phyloP scores from a whole-genome alignment of 2,797 vertebrate genomes.

The Amblyopsis hoosieri region DNA sequence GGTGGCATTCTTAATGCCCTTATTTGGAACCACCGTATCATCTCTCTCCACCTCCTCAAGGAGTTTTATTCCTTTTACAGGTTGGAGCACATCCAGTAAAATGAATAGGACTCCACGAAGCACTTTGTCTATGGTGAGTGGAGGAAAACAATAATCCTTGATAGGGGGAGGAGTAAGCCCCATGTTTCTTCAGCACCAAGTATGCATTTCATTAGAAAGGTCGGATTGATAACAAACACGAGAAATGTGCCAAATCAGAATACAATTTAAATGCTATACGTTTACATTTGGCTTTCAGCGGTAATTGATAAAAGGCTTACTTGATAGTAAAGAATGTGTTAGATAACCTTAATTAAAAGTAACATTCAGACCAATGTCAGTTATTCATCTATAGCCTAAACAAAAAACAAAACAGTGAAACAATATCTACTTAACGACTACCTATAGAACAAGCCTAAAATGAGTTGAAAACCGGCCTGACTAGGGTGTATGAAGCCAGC shows the following conservation, averaged over 20 bases:
- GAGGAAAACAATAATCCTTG: conserved; percentile 17
- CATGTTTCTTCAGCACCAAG: conserved; percentile 34
- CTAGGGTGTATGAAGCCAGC: neutral
- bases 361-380: conserved; percentile 12
- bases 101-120: too few relatives aligned
- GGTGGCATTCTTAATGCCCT: conserved; percentile 61
- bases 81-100: conserved; percentile 65
- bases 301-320: neutral
- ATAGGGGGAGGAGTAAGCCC: conserved; percentile 15
- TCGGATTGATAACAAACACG: too few relatives aligned
- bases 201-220: conserved; percentile 11
- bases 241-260: too few relatives aligned
- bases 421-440: conserved; percentile 9
- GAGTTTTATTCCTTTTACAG: conserved; percentile 79
- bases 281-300: neutral
- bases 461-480: neutral
- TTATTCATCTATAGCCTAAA: conserved; percentile 11
- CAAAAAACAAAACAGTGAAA: neutral
- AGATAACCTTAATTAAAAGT: neutral
- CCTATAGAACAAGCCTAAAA: neutral
- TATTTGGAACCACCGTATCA: conserved; percentile 74
- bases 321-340: neutral
- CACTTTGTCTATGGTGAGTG: too few relatives aligned
- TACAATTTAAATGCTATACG: too few relatives aligned
- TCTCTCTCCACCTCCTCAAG: conserved; percentile 52